Conservation (phyloP, 2,113 vertebrate genomes). For the Salvator merianae region DNA sequence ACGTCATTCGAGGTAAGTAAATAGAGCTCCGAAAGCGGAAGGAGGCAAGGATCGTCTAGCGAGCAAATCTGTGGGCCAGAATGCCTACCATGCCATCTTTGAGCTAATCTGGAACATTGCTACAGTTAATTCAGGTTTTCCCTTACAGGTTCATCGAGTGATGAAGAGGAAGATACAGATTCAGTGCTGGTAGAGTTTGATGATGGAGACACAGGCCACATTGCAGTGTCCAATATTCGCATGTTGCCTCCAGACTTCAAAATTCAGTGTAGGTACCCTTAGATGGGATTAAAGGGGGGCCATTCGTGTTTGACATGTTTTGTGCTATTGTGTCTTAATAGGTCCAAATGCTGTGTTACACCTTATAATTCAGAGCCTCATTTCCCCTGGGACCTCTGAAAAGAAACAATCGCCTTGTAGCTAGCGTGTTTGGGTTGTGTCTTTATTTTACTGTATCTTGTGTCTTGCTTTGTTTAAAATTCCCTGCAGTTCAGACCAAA, state of each 20-base stretch:
- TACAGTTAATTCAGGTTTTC: background rate
- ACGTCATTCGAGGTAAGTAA: constrained; percentile 85
- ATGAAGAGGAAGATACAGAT: constrained; percentile 80
- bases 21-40: background rate
- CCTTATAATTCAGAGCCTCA: background rate
- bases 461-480: background rate
- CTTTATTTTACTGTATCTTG: background rate
- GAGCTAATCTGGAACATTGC: background rate
- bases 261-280: constrained; percentile 85
- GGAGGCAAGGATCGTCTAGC: background rate
- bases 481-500: background rate
- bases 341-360: background rate
- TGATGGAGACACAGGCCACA: constrained; percentile 92
- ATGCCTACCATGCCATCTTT: too few species aligned
- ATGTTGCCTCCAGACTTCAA: constrained; percentile 93
- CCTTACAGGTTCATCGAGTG: constrained; percentile 71
- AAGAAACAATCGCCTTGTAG: background rate
- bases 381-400: background rate
- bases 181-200: constrained; percentile 95
- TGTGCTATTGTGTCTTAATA: background rate
- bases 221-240: constrained; percentile 90
- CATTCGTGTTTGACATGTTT: background rate
- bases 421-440: background rate
- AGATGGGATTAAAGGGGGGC: accelerated
- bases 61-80: background rate